Evolutionary conservation across 2,113 vertebrate species (phyloP), one percentile per base, ranked within the genome.

Genomic region (Maccullochella peelii): DNA sequence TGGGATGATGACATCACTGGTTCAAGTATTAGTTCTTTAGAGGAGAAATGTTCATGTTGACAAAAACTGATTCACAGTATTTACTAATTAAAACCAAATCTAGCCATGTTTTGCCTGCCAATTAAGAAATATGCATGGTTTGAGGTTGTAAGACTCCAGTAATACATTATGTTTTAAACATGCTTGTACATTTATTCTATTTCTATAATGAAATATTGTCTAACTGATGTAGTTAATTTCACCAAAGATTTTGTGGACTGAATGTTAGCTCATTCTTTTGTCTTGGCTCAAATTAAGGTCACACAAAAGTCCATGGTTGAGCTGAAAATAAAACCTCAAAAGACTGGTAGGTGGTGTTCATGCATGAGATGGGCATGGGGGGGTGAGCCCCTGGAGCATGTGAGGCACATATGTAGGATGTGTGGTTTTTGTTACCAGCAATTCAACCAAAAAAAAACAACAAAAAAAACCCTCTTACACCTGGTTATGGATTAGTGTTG

Each of bases 301-400:
- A 50, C 36, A 77, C n/a, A 79, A 15, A 58, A 57, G 57, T 79
- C 55, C 33, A 70, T 8, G 2, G 27, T 33, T 79, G 78, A 82
- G 63, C 75, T 87, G 23, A 85, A 93, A 93, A 91, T 88, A 89
- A 86, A 90, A 57, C 80, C 25, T 88, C 16, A 82, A 61, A 84
- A 77, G 70, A 68, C 69, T 67, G 36, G 38, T 79, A 52, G 27
- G 36, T 86, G 42, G 33, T 80, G 30, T 85, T 89, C 8, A 38
- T 83, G 38, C 21, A 61, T 74, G 69, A 75, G 62, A 15, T 23
- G 9, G 25, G 16, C 50, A 59, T 70, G 27, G 76, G 55, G 33
- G 49, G 55, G 79, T 57, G 58, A 76, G 21, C 10, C 33, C 33
- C 20, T 21, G 7, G 33, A 47, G 21, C 33, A 54, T 50, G 20